Evolutionary conservation across 2,113 vertebrate species (phyloP).

Genomic region (Perccottus glenii): DNA sequence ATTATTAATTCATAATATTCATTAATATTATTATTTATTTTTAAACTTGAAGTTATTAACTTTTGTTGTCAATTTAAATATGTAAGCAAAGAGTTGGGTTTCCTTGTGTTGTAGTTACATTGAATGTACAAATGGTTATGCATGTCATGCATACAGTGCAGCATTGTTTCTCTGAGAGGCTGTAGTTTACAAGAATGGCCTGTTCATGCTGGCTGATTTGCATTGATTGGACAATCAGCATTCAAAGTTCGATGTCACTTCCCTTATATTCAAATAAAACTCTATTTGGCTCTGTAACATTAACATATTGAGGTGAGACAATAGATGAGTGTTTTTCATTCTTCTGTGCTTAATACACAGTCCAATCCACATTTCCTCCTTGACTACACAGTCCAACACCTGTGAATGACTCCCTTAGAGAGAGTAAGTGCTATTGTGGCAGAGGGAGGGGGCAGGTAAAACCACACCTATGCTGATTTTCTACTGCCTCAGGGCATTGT

Average conservation of each 20-base stretch:
- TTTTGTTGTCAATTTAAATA: no score
- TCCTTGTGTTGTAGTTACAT: no score
- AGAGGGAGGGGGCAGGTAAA: conserved; percentile 60
- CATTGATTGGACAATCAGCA: conserved; percentile 2
- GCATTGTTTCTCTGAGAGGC: neutral
- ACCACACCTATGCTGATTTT: conserved; percentile 84
- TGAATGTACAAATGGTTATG: no score
- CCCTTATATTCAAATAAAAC: conserved; percentile 46
- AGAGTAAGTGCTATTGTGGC: conserved; percentile 45
- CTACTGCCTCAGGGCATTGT: conserved; percentile 78
- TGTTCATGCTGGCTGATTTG: conserved; percentile 28
- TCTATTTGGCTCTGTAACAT: neutral
- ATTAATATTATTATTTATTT: no score
- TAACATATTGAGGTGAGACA: conserved; percentile 12
- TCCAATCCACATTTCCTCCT: conserved; percentile 47
- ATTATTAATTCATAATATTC: no score
- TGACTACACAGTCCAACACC: conserved; percentile 45
- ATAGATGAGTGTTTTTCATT: conserved; percentile 22
- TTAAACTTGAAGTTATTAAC: no score
- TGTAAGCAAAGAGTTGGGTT: no score
- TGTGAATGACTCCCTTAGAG: conserved; percentile 52
- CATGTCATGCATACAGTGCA: no score
- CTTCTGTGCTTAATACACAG: neutral
- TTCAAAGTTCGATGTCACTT: neutral
- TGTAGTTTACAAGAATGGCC: conserved; percentile 33